Evolutionary conservation across 1,140 invertebrate genomes (phyloP).

Genomic region (Meloidogyne chitwoodi): DNA sequence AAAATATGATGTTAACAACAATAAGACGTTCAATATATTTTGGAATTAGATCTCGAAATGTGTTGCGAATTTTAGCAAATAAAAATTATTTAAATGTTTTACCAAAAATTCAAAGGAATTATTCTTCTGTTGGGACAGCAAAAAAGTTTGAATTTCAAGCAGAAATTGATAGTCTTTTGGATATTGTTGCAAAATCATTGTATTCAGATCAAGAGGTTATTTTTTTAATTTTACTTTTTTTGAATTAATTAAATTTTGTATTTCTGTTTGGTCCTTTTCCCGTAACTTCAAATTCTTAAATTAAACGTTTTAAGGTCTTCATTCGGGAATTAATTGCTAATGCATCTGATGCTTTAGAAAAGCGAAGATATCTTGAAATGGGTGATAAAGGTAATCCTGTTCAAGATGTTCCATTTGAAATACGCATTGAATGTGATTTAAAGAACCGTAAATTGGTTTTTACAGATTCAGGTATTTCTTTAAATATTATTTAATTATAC

Average conservation of each 20-base stretch:
- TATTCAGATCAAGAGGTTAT: slow-evolving; percentile 92
- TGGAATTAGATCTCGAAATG: background rate
- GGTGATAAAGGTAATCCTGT: slow-evolving; percentile 60
- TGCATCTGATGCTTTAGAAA: slow-evolving; percentile 91
- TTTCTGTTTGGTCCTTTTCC: background rate
- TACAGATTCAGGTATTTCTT: slow-evolving; percentile 40
- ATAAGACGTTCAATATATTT: background rate
- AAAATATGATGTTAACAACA: background rate
- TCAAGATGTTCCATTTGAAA: slow-evolving; percentile 69
- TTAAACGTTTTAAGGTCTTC: slow-evolving; percentile 72
- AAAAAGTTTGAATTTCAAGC: slow-evolving; percentile 78
- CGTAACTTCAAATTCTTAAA: background rate
- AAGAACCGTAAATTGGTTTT: slow-evolving; percentile 32
- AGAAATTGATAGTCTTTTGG: slow-evolving; percentile 86
- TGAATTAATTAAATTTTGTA: slow-evolving; percentile 12
- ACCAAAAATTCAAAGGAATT: background rate
- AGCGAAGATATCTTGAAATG: slow-evolving; percentile 70
- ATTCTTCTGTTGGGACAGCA: slow-evolving; percentile 13
- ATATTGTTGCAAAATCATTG: slow-evolving; percentile 91
- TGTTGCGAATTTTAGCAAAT: background rate
- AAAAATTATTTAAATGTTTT: background rate
- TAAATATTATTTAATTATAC: slow-evolving; percentile 57
- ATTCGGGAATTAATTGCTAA: slow-evolving; percentile 91
- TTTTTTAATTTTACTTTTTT: slow-evolving; percentile 17
- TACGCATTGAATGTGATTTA: slow-evolving; percentile 77